These are phyloP conservation scores for Castor canadensis DNA, from an alignment of 2,113 vertebrate species.

Conservation along the genomic window DNA sequence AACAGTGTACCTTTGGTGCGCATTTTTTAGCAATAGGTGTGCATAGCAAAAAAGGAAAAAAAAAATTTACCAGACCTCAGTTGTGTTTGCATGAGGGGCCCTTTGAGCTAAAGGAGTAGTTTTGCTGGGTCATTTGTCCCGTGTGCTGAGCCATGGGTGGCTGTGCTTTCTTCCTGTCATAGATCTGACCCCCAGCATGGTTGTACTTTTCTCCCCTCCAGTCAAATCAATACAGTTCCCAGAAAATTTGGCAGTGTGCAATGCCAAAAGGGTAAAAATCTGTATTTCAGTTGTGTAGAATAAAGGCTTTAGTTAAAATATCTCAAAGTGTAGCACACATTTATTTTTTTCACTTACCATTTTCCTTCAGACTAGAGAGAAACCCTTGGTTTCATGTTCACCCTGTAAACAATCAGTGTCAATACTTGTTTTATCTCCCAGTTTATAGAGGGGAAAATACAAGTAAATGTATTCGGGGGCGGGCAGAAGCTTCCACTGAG, in stretches of 20 bases:
- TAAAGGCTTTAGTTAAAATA: constrained; percentile 88
- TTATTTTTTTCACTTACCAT: constrained; percentile 64
- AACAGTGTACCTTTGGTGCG: constrained; percentile 65
- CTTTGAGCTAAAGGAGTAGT: constrained; percentile 55
- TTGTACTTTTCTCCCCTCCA: constrained; percentile 48
- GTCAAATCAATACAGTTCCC: constrained; percentile 73
- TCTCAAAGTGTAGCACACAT: constrained; percentile 25
- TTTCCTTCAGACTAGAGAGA: constrained; percentile 35
- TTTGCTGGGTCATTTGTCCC: background rate
- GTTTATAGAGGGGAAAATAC: accelerated
- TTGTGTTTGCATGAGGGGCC: constrained; percentile 65
- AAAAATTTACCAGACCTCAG: constrained; percentile 48
- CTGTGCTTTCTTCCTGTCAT: constrained; percentile 1
- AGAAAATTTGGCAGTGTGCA: constrained; percentile 81
- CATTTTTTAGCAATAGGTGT: constrained; percentile 77
- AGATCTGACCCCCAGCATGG: constrained; percentile 72
- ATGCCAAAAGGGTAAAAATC: constrained; percentile 83
- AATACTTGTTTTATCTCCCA: background rate
- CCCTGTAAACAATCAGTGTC: background rate
- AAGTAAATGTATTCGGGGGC: too few relatives aligned
- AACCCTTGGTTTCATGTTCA: background rate
- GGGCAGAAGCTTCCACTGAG: background rate
- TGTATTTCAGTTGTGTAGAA: constrained; percentile 87
- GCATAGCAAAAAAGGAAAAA: constrained; percentile 60
- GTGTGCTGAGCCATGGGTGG: background rate